Evolutionary conservation across 2,888 invertebrate species (phyloP), one percentile per base, ranked within the genome.

Genomic region (Ashinkailepas kermadecensis): DNA sequence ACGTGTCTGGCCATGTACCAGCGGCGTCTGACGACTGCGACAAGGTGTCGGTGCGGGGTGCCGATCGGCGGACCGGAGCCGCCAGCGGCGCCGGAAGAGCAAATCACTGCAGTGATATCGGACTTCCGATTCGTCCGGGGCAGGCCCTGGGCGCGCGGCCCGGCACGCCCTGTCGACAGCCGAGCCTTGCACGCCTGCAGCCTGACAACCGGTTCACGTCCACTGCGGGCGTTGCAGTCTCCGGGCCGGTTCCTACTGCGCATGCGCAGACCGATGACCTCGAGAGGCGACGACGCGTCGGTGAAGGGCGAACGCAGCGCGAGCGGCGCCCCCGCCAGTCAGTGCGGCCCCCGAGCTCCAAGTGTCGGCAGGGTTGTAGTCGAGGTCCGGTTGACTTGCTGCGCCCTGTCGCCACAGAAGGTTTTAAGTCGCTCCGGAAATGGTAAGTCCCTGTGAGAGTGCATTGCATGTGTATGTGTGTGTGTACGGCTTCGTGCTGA

Each of bases 251-350:
- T 11, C 15, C 25, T 1, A 54, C 18, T 70, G 70, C 70, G 70
- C 70, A 70, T 70, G 70, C 70, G 70, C 70, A 15, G 13, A 54
- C 54, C 39, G 39, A 18, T 70, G 70, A 70, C 70, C 70, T 70
- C 70, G 70, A 70, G 70, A 15, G 23, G 11, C 25, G 65, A 23
- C n/a, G 23, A 23, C 11, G 65, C 65, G 67, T 11, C 18, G 70
- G 70, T 70, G 70, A 70, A 70, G 70, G 70, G 70, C 54, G 70
- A 9, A 15, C 13, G 70, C 70, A 39, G 18, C 70, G 39, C 39
- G 39, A 39, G 39, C 39, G 39, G 39, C 39, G 39, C 70, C 70
- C 54, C 39, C 39, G 3, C 39, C 70, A 1, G 11, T 13, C 21
- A 25, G 25, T 70, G 70, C n/a, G 70, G 70, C 54, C 54, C 70